A percentile compares a stretch with the other conserved stretches of the same genome.
Evolutionary conservation across 2,888 invertebrate species (phyloP).

Genomic region (Mongoloraphidia duomilia): DNA sequence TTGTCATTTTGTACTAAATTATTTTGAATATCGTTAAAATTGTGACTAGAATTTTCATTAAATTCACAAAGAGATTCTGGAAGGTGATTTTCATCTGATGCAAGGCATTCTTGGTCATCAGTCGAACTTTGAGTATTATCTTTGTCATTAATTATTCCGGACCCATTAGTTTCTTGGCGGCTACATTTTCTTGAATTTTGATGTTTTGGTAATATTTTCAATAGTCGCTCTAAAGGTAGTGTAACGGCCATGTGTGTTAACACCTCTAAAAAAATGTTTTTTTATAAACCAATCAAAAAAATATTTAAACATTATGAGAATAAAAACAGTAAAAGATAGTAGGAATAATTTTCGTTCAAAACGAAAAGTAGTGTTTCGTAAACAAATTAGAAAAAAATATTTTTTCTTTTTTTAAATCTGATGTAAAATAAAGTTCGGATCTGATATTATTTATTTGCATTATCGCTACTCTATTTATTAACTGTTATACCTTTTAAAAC

Average conservation of each 20-base stretch:
- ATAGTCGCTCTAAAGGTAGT: constrained; percentile 29
- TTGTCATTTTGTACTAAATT: not conserved
- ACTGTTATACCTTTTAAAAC: not conserved
- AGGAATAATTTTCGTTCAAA: too few species aligned
- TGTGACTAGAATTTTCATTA: not conserved
- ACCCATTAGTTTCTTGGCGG: not conserved
- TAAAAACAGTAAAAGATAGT: too few species aligned
- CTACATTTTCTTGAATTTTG: not conserved
- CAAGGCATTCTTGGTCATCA: not conserved
- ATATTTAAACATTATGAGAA: too few species aligned
- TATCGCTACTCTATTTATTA: too few species aligned
- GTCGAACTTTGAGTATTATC: not conserved
- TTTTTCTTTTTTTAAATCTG: too few species aligned
- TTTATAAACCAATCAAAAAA: not conserved
- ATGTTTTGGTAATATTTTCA: constrained; percentile 27
- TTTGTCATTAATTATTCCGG: not conserved
- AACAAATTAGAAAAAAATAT: too few species aligned
- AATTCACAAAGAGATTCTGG: not conserved
- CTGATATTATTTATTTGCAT: too few species aligned
- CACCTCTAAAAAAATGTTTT: constrained; percentile 25
- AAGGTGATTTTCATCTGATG: not conserved
- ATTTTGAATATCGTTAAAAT: too few species aligned
- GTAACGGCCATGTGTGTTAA: constrained; percentile 31
- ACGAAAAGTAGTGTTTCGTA: too few species aligned
- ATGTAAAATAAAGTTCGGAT: too few species aligned